Evolutionary conservation across 2,888 invertebrate species (phyloP).

Genomic region (Aelia acuminata): DNA sequence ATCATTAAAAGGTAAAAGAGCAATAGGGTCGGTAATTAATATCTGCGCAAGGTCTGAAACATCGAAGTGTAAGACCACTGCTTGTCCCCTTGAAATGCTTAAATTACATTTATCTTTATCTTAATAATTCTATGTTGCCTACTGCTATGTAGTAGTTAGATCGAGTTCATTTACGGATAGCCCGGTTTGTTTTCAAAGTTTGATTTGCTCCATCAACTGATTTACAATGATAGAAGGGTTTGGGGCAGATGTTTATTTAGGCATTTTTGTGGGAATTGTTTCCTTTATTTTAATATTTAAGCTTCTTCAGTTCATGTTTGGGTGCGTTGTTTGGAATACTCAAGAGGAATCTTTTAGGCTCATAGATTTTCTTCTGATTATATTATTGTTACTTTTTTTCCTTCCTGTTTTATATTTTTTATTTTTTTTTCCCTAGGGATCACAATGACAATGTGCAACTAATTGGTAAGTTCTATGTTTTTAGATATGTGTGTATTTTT

Average conservation of each 20-base stretch:
- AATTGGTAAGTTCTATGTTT: neutral
- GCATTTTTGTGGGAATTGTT: neutral
- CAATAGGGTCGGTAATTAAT: no score
- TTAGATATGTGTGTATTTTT: neutral
- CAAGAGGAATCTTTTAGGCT: neutral
- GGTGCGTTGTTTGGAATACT: neutral
- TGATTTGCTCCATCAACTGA: neutral
- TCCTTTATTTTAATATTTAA: neutral
- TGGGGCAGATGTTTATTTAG: neutral
- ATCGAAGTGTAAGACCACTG: no score
- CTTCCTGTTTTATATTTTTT: neutral
- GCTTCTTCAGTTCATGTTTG: neutral
- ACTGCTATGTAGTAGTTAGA: neutral
- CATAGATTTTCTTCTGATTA: neutral
- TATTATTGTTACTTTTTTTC: neutral
- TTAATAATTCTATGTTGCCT: neutral
- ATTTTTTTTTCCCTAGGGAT: neutral
- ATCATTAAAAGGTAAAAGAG: no score
- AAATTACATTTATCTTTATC: neutral
- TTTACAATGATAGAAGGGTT: neutral
- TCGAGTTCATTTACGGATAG: neutral
- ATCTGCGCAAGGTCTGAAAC: no score
- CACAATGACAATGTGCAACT: neutral
- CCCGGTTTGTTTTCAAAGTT: neutral
- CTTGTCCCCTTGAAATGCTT: no score